Evolutionary conservation across 37 sponge, comb jelly and placozoan species (phyloP).

Genomic region (Diacarnus erythraeanus): DNA sequence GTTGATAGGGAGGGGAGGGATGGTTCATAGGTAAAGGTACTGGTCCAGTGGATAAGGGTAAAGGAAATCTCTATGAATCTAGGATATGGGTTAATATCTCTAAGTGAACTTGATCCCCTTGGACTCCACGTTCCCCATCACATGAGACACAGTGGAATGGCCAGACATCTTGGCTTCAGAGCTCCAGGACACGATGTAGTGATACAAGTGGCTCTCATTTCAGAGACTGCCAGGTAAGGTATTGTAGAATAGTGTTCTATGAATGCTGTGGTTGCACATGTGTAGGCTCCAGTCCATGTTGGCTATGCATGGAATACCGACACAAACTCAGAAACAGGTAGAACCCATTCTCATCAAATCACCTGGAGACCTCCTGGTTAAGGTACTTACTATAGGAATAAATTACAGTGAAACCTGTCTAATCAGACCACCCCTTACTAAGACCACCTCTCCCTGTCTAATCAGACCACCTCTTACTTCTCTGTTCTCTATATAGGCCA

Average conservation of each 20-base stretch:
- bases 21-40: no score
- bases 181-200: constrained; percentile 51
- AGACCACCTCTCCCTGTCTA: no score
- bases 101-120: constrained; percentile 72
- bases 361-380: constrained; percentile 60
- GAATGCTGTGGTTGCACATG: neutral
- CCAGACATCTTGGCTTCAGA: constrained; percentile 44
- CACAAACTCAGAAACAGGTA: constrained; percentile 87
- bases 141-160: constrained; percentile 12
- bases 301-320: constrained; percentile 88
- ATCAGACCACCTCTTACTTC: no score
- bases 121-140: constrained; percentile 60
- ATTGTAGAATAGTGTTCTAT: no score
- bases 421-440: no score
- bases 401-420: no score
- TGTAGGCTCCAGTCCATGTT: constrained; percentile 80
- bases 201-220: constrained; percentile 87
- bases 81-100: constrained; percentile 65
- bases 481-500: no score
- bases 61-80: no score
- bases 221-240: constrained; percentile 64
- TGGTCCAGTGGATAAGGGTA: no score
- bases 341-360: constrained; percentile 77
- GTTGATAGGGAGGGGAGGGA: no score
- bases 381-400: constrained; percentile 20